Evolutionary conservation across 2,113 vertebrate species (phyloP).

Genomic region (Oxyura jamaicensis): DNA sequence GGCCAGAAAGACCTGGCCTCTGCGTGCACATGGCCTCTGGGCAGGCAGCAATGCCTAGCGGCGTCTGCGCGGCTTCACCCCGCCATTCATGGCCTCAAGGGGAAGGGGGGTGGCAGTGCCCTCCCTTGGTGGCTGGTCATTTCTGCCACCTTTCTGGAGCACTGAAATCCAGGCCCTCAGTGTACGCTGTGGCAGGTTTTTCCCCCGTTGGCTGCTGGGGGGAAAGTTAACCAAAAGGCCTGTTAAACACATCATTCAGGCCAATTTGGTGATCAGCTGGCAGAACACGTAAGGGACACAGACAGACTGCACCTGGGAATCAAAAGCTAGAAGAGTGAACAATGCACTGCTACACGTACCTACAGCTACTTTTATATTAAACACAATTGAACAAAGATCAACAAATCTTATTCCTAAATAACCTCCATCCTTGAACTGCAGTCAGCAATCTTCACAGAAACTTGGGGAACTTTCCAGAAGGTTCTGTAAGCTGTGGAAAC

Average conservation of each 20-base stretch:
- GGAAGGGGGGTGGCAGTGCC: too few species aligned
- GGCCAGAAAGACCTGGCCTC: too few species aligned
- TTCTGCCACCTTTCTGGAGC: too few species aligned
- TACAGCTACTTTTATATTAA: neutral
- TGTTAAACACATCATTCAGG: neutral
- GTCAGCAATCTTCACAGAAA: neutral
- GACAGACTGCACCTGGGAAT: too few species aligned
- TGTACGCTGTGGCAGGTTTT: too few species aligned
- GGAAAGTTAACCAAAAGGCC: neutral
- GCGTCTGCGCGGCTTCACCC: too few species aligned
- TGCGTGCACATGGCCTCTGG: too few species aligned
- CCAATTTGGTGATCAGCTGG: neutral
- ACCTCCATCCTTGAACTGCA: neutral
- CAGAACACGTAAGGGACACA: neutral
- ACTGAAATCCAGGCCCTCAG: neutral
- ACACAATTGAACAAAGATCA: neutral
- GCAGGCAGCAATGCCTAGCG: too few species aligned
- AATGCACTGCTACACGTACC: neutral
- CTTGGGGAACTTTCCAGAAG: neutral
- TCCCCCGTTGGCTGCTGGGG: neutral
- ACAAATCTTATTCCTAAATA: neutral
- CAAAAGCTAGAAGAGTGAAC: neutral
- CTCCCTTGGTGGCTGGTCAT: too few species aligned
- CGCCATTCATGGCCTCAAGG: too few species aligned
- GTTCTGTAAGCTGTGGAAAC: neutral